phyloP scores from a whole-genome alignment of 2,888 invertebrate species.

The Chloroclystis v-ata region DNA sequence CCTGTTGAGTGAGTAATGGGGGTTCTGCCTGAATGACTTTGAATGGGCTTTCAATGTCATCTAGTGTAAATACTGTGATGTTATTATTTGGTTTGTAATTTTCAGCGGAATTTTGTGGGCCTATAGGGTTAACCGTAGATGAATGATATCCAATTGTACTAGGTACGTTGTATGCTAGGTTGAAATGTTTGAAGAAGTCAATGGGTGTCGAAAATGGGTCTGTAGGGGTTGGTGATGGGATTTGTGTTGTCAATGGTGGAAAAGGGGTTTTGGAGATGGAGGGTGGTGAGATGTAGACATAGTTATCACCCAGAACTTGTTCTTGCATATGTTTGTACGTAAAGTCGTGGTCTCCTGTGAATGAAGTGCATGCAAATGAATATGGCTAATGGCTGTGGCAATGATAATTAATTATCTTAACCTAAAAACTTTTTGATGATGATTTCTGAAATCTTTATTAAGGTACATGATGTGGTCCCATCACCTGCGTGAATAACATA shows the following conservation, averaged over 20 bases:
- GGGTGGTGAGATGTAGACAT: conserved; percentile 49
- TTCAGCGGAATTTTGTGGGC: not conserved
- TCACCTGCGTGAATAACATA: too few relatives aligned
- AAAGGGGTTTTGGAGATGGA: too few relatives aligned
- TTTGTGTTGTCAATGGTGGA: conserved; percentile 32
- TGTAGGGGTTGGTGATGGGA: conserved; percentile 30
- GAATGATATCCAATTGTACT: not conserved
- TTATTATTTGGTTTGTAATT: conserved; percentile 34
- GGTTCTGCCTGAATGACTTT: conserved; percentile 44
- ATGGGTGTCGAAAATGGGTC: conserved; percentile 41
- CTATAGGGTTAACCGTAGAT: too few relatives aligned
- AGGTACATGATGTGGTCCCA: too few relatives aligned
- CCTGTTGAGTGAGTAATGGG: conserved; percentile 27
- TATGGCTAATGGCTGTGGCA: not conserved
- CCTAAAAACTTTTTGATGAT: too few relatives aligned
- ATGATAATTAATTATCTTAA: too few relatives aligned
- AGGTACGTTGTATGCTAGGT: conserved; percentile 24
- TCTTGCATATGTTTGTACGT: conserved; percentile 39
- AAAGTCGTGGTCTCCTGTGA: conserved; percentile 47
- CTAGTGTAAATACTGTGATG: conserved; percentile 47
- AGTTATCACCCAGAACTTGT: conserved; percentile 34
- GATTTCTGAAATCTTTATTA: too few relatives aligned
- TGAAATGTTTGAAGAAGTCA: conserved; percentile 46
- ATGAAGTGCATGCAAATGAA: conserved; percentile 45
- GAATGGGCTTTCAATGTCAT: conserved; percentile 41